phyloP scores from a whole-genome alignment of 2,797 vertebrate genomes.

The Sebastes minor region DNA sequence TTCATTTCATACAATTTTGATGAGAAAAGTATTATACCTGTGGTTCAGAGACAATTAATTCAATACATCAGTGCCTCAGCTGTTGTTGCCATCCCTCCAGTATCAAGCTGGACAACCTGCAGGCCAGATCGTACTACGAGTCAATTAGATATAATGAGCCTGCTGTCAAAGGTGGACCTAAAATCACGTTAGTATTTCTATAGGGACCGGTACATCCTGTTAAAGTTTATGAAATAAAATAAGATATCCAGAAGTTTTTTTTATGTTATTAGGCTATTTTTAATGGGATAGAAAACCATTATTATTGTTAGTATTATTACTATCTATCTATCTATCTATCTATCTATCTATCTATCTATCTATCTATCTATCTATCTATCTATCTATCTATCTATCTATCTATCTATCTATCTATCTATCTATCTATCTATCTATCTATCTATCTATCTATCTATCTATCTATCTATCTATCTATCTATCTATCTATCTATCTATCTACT shows the following conservation, averaged over 20 bases:
- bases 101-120: not conserved
- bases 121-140: slow-evolving; percentile 7
- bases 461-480: not conserved
- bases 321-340: not conserved
- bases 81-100: not conserved
- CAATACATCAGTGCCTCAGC: not conserved
- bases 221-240: not conserved
- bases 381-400: not conserved
- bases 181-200: slow-evolving; percentile 11
- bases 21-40: not conserved
- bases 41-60: not conserved
- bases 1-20: accelerated
- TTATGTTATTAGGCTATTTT: not conserved
- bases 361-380: not conserved
- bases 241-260: not conserved
- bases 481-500: not conserved
- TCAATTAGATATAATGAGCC: slow-evolving; percentile 29
- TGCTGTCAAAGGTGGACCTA: slow-evolving; percentile 1
- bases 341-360: not conserved
- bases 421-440: not conserved
- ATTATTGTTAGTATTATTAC: not conserved
- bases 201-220: not conserved
- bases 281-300: not conserved
- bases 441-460: not conserved
- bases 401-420: not conserved